Base-by-base conservation (phyloP, 2,113 vertebrate species). In the Ameiurus melas region DNA sequence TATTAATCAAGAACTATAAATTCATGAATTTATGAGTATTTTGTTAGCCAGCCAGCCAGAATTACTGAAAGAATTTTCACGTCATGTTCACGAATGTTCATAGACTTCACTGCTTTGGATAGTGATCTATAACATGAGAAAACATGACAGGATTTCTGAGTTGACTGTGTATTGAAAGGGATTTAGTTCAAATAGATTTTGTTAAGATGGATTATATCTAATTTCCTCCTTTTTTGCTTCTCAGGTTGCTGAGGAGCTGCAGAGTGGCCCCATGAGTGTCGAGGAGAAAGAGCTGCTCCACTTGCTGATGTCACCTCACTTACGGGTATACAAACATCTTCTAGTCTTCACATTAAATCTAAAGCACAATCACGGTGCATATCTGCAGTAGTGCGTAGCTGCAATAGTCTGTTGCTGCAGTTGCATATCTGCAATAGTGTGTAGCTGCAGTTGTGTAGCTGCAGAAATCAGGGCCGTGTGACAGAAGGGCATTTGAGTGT, bases 231-330 rank as follows among this genome's bases (percentile, higher is more conserved):
- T 79, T 89, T 62, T 14, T 92, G 90, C 86, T 92, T 85, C 91
- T 4, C 93, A 99, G 98, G 97, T 99, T 86, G 96, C 96, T 30
- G 98, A 99, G 92, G 98, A 99, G 90, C 91, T 99, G 90, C 98
- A 99, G 95, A 96, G 96, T 0, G 93, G 96, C 86, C 96, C 97
- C 0, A 96, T 97, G 95, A 98, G 95, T 91, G 92, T 95, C 0
- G 97, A 98, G 27, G 97, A 98, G 93, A 97, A 96, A 85, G 98
- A 99, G 90, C 95, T 99, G 60, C 95, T 98, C 55, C 96, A 96
- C 92, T 93, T 99, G 91, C 92, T 99, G 93, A 97, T 95, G 14
- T 97, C 96, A 2, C 98, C 98, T 4, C 98, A 99, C 93, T 95
- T 99, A 75, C 97, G 95, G 96, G 98, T 98, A 95, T 33, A 62